Conservation (phyloP, 2,888 invertebrate genomes). For the Siphonodentalium dalli region DNA sequence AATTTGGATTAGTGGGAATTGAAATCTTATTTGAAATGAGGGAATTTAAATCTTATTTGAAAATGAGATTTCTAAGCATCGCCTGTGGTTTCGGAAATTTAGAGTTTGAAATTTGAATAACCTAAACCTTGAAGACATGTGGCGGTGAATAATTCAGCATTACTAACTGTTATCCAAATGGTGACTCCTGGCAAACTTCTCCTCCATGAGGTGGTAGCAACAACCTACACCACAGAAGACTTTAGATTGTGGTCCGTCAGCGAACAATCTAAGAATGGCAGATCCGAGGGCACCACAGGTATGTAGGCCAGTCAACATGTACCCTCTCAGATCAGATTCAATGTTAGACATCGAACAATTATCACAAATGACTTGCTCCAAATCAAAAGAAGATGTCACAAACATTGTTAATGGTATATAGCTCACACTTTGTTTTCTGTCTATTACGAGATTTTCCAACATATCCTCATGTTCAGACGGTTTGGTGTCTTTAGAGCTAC, state of each 20-base stretch:
- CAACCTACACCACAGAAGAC: conserved; percentile 84
- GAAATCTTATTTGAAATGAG: no score
- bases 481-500: no score
- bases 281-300: conserved; percentile 87
- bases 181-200: conserved; percentile 44
- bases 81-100: no score
- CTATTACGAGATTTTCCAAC: no score
- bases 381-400: conserved; percentile 16
- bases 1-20: no score
- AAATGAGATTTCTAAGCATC: no score
- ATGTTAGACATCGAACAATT: background rate
- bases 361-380: conserved; percentile 1
- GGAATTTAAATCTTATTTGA: no score
- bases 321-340: background rate
- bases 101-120: no score
- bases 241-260: conserved; percentile 67
- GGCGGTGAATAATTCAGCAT: no score
- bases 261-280: conserved; percentile 76
- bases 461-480: no score
- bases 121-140: no score
- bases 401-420: conserved; percentile 15
- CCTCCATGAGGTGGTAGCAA: conserved; percentile 81
- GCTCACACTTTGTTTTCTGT: background rate
- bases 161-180: no score
- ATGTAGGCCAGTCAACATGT: conserved; percentile 77